Evolutionary conservation across 2,888 invertebrate species (phyloP), one percentile per base, ranked within the genome.

Genomic region (Seladonia tumulorum): DNA sequence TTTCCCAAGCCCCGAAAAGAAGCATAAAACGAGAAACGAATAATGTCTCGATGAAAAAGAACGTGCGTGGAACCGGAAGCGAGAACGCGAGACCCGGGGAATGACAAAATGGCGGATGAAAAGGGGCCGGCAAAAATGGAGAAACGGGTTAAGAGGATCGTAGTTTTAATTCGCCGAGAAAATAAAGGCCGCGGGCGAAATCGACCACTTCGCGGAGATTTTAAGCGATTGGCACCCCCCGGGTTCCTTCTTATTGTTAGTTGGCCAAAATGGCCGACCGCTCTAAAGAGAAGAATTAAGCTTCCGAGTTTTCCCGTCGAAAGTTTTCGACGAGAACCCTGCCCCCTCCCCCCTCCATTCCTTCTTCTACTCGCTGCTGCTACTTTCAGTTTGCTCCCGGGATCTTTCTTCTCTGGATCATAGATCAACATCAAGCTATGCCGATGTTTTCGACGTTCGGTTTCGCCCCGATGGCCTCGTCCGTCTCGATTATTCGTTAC

Each of bases 151-250:
- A 66, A 16, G 35, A 76, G 72, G 72, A 47, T 79, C 70, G 86
- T 80, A 83, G 82, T 81, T 88, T 88, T 86, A 89, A 88, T 86
- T 87, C 77, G 76, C 68, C 79, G 82, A 77, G 85, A 85, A 86
- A 91, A 87, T 88, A 83, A 83, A 90, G 80, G 79, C 80, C 74
- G 25, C 63, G 75, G 77, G 81, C 76, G 57, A 76, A 78, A 87
- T 81, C 53, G 85, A 87, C 84, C 60, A 35, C 63, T 82, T 79
- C 49, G 49, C 74, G 57, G 83, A 85, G 91, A 90, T 90, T 90
- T 90, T 82, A 83, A 74, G 70, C 88, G 87, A 91, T 88, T 82
- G 89, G 80, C 76, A 87, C 60, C 81, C 71, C 57, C 16, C 25
- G 60, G 29, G 63, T 63, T 63, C 63, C 63, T 63, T 29, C 63